phyloP scores from a whole-genome alignment of 2,888 invertebrate genomes.

The Iphiclides podalirius region DNA sequence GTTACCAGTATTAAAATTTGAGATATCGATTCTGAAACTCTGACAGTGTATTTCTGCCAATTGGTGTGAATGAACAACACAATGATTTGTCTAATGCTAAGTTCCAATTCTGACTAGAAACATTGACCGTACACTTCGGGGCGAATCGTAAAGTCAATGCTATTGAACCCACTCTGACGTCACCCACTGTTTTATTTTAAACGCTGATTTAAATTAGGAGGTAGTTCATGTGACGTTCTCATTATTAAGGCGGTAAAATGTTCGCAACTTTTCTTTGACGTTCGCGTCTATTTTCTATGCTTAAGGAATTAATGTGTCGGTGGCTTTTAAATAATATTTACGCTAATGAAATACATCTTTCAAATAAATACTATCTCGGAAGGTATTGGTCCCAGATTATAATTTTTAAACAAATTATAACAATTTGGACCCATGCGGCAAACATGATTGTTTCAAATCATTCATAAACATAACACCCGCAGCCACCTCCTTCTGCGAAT shows the following conservation, averaged over 20 bases:
- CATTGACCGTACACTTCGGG: constrained; percentile 49
- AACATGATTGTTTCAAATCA: constrained; percentile 64
- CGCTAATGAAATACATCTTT: constrained; percentile 76
- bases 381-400: constrained; percentile 79
- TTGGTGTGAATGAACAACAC: constrained; percentile 33
- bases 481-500: constrained; percentile 53
- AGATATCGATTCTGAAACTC: too few relatives aligned
- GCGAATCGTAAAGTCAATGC: constrained; percentile 48
- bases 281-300: constrained; percentile 74
- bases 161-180: constrained; percentile 42
- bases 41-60: too few relatives aligned
- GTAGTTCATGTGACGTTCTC: constrained; percentile 67
- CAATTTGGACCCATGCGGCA: constrained; percentile 76
- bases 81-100: constrained; percentile 45
- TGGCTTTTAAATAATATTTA: constrained; percentile 79
- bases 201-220: constrained; percentile 74
- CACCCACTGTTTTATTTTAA: constrained; percentile 58
- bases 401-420: constrained; percentile 82
- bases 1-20: too few relatives aligned
- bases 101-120: constrained; percentile 77
- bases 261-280: constrained; percentile 77
- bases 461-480: constrained; percentile 61
- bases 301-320: constrained; percentile 81
- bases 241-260: constrained; percentile 43
- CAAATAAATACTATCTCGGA: constrained; percentile 81